phyloP scores from a whole-genome alignment of 2,113 vertebrate species.

The Corythornis vintsioides region DNA sequence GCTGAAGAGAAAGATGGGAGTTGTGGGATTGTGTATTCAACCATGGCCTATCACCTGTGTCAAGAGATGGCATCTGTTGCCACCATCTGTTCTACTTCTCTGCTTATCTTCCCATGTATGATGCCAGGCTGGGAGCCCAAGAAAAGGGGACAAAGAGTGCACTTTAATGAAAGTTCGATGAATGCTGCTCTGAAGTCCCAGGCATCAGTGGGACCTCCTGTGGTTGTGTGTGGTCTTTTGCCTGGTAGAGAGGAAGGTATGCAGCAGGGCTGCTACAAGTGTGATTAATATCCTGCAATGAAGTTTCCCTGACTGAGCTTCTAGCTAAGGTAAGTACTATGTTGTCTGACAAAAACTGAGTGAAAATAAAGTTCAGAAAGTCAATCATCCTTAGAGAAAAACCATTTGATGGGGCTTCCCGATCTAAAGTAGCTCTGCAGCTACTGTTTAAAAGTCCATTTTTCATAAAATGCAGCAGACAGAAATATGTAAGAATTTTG shows the following conservation, averaged over 20 bases:
- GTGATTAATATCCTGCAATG: not conserved
- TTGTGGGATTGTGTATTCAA: not conserved
- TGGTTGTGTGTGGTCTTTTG: not conserved
- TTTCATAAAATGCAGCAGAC: not conserved
- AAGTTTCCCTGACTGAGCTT: not conserved
- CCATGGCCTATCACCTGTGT: not conserved
- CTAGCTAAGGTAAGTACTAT: not conserved
- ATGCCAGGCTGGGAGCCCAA: not conserved
- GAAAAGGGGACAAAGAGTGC: not conserved
- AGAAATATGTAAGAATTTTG: not conserved
- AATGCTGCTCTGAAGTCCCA: not conserved
- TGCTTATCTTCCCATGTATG: not conserved
- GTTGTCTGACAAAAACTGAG: not conserved
- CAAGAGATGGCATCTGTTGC: conserved; percentile 14
- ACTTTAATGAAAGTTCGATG: not conserved
- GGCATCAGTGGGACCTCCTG: not conserved
- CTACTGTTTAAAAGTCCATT: not conserved
- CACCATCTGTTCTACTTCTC: not conserved
- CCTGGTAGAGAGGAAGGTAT: not conserved
- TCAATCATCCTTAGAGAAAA: not conserved
- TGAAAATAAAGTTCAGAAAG: not conserved
- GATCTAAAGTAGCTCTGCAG: not conserved
- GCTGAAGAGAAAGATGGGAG: not conserved
- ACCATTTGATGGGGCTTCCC: not conserved
- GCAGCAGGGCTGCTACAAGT: not conserved